Base-by-base conservation (phyloP, 2,888 invertebrate species). In the Ellobium chinense region DNA sequence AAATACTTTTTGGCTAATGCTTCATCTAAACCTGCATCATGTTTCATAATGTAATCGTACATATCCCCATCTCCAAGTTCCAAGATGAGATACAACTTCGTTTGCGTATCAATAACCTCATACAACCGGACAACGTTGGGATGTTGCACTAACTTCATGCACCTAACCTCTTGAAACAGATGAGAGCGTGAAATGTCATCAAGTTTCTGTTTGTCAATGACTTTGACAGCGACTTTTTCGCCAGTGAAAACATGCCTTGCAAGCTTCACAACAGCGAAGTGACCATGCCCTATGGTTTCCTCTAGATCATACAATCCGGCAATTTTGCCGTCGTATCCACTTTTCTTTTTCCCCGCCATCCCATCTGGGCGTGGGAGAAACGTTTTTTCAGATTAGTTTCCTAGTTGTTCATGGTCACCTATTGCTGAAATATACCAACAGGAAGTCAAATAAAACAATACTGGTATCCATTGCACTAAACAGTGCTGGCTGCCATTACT, bases 121-220 rank as follows among this genome's bases (percentile, higher is more conserved):
- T 99, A 99, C 72, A 99, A 94, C 79, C 99, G 95, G 68, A 99
- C 99, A 60, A 99, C 99, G 94, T 99, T 98, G 46, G 99, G 99
- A 94, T 99, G 99, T 93, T 99, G 99, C 68, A 99, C 99, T 89
- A 99, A 94, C 94, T 99, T 99, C 99, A 99, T 99, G 93, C 99
- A 99, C 85, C 98, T 95, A 84, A 97, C 94, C 96, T 97, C 94
- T 85, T 93, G 92, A 84, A 93, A 93, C 88, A 99, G 95, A 95
- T 99, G 99, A 82, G 97, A 96, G 91, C 97, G 96, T 27, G 99
- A 98, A 60, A 98, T 96, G 89, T 98, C 97, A 94, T 99, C 99
- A 89, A 99, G 94, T 94, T 99, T 99, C 89, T 96, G 97, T 94
- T 99, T 99, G 94, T 99, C 99, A 91, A 99, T 99, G 84, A 99